phyloP scores from a whole-genome alignment of 1,140 invertebrate genomes.

The Zaprionus gabonicus region DNA sequence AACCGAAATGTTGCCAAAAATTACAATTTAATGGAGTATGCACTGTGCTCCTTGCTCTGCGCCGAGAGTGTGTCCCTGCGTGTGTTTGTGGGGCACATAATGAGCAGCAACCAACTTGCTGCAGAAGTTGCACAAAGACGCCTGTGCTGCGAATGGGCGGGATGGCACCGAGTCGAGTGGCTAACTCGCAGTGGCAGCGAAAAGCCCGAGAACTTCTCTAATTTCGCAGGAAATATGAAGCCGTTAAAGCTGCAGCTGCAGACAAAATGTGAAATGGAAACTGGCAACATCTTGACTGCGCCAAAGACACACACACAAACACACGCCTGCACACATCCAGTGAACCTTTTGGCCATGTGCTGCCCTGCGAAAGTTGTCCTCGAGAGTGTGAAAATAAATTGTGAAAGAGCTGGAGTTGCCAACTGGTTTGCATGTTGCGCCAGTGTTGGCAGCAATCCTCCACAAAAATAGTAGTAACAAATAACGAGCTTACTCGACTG shows the following conservation, averaged over 20 bases:
- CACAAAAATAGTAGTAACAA: too few relatives aligned
- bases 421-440: constrained; percentile 70
- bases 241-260: constrained; percentile 81
- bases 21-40: constrained; percentile 83
- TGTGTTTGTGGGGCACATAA: constrained; percentile 56
- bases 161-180: constrained; percentile 21
- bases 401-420: constrained; percentile 63
- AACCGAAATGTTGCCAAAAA: constrained; percentile 83
- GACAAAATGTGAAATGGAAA: constrained; percentile 57
- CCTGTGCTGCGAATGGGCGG: not conserved
- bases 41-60: constrained; percentile 31
- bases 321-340: constrained; percentile 12
- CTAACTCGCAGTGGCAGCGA: constrained; percentile 64
- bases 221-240: constrained; percentile 83
- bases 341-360: constrained; percentile 55
- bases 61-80: constrained; percentile 7
- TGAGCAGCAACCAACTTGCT: constrained; percentile 71
- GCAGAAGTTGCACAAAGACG: constrained; percentile 54
- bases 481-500: too few relatives aligned
- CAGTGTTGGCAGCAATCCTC: too few relatives aligned
- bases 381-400: constrained; percentile 83
- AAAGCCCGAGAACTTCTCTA: constrained; percentile 74
- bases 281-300: constrained; percentile 76
- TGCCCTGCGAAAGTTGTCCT: constrained; percentile 68
- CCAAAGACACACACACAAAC: constrained; percentile 49